Evolutionary conservation across 2,797 vertebrate genomes (phyloP).

Genomic region (Helicolenus hilgendorfi): DNA sequence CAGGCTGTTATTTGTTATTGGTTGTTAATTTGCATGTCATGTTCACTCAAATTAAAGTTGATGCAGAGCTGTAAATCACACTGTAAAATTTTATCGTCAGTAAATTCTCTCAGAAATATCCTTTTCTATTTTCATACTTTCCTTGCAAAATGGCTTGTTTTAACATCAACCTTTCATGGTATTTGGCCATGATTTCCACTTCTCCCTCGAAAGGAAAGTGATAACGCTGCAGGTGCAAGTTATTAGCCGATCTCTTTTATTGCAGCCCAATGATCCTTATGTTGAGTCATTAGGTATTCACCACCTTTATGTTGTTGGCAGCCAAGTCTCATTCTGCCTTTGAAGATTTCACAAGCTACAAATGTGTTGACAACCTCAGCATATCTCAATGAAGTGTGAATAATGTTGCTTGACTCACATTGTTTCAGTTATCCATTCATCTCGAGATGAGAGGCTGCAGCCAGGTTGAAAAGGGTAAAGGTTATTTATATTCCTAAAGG

Average conservation of each 20-base stretch:
- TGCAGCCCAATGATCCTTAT: not conserved
- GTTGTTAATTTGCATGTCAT: not conserved
- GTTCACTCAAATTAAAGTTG: not conserved
- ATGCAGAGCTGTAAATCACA: not conserved
- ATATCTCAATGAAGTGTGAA: not conserved
- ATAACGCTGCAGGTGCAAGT: not conserved
- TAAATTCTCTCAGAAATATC: not conserved
- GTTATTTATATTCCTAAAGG: not conserved
- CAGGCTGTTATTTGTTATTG: not conserved
- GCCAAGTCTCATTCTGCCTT: not conserved
- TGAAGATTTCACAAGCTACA: not conserved
- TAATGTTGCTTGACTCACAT: not conserved
- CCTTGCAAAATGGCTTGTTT: not conserved
- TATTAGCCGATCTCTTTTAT: not conserved
- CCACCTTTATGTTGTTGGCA: not conserved
- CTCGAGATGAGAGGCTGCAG: not conserved
- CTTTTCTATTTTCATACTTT: not conserved
- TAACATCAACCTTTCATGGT: not conserved
- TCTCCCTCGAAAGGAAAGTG: too few relatives aligned
- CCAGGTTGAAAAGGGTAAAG: not conserved
- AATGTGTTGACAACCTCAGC: not conserved
- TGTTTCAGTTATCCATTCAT: constrained; percentile 7
- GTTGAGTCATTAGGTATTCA: not conserved
- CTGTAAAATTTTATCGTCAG: not conserved
- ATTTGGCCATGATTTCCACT: not conserved